Evolutionary conservation across 2,888 invertebrate species (phyloP), one percentile per base, ranked within the genome.

Genomic region (Brachyptera putata): DNA sequence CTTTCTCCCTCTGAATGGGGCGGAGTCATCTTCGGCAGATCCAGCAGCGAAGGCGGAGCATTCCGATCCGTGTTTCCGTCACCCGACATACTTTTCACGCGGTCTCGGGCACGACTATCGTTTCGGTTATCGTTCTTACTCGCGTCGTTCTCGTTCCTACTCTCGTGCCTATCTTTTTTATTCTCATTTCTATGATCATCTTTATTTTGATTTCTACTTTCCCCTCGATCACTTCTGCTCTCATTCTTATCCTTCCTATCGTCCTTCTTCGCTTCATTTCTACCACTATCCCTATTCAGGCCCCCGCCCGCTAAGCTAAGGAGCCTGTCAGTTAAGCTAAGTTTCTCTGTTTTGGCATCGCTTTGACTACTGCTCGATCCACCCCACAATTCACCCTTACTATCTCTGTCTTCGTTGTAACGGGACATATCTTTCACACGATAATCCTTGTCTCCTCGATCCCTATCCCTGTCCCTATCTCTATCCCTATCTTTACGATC

Each of bases 291-390:
- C 18, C 53, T 3, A n/a, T 18, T 65, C 69, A 72, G 73, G 43
- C 73, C 62, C 1, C 75, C 74, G 58, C 75, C 76, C 7, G 76
- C 76, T 14, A 76, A 64, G 58, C 73, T 76, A 4, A 76, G 69
- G 2, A 76, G 62, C 13, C 76, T 69, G 22, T 76, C 75, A 0
- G 75, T 72, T 1, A 76, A 68, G 43, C 74, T 74, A 1, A 70
- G 71, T 63, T 75, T 75, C 34, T 69, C 66, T 1, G 73, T 73
- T 22, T 36, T 36, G 11, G n/a, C 34, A 3, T 50, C 49, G 26
- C 18, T 26, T 25, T 50, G 26, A n/a, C n/a, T n/a, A n/a, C n/a
- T n/a, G n/a, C 9, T 24, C n/a, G 34, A 34, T 13, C 34, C 34
- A 22, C 34, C 34, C 53, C 53, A 53, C 7, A 34, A 21, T 36